A percentile compares a stretch with the other conserved stretches of the same genome.
Evolutionary conservation across 2,113 vertebrate genomes (phyloP).

Genomic region (Onychostoma macrolepis): DNA sequence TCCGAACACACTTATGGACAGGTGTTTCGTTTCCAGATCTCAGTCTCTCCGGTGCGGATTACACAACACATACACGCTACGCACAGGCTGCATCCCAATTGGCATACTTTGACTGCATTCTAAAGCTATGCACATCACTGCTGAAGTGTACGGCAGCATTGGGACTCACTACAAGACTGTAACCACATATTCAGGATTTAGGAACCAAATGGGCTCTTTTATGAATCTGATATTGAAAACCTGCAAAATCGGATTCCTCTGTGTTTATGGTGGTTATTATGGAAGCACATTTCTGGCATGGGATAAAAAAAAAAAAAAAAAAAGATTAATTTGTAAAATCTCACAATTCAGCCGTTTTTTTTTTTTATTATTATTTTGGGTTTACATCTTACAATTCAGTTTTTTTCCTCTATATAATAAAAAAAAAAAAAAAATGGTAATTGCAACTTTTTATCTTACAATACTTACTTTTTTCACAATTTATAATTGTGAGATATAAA

Average conservation of each 20-base stretch:
- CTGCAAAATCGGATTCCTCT: background rate
- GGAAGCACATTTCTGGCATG: background rate
- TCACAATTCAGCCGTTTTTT: no score
- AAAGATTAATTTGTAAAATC: no score
- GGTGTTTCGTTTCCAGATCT: constrained; percentile 35
- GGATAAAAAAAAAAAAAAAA: background rate
- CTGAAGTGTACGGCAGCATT: background rate
- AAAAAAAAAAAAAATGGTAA: background rate
- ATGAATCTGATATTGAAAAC: background rate
- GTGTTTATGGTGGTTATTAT: background rate
- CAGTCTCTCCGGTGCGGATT: constrained; percentile 9
- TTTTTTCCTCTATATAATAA: background rate
- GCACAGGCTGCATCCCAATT: background rate
- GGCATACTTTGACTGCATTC: constrained; percentile 14
- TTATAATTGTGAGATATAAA: no score
- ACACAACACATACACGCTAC: constrained; percentile 18
- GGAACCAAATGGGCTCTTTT: background rate
- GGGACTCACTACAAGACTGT: background rate
- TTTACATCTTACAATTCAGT: no score
- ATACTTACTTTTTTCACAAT: no score
- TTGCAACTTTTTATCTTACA: no score
- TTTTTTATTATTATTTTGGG: no score
- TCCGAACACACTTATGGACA: constrained; percentile 27
- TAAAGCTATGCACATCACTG: background rate
- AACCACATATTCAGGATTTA: background rate